Evolutionary conservation across 2,888 invertebrate species (phyloP).

Genomic region (Pimpla rufipes): DNA sequence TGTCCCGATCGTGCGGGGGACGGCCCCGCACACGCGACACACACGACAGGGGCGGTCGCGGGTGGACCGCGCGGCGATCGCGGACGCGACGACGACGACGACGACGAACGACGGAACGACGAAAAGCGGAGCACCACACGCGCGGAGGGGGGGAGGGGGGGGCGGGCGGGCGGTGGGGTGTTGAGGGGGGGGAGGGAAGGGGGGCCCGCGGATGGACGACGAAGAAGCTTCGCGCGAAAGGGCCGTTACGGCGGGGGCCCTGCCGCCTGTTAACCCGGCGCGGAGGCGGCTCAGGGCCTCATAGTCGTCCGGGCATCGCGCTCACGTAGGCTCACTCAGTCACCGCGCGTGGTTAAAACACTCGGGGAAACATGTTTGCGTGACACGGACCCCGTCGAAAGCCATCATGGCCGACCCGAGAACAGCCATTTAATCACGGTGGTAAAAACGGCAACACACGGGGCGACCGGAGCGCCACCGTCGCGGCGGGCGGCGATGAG

Average conservation of each 20-base stretch:
- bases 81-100: conserved; percentile 46
- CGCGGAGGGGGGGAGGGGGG: conserved; percentile 39
- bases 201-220: conserved; percentile 38
- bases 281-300: conserved; percentile 83
- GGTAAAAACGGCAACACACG: conserved; percentile 44
- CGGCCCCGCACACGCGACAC: not conserved
- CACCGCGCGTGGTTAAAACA: conserved; percentile 83
- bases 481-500: not conserved
- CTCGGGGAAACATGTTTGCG: conserved; percentile 84
- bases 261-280: conserved; percentile 83
- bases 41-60: conserved; percentile 52
- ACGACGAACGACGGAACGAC: conserved; percentile 44
- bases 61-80: conserved; percentile 36
- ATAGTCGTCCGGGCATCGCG: conserved; percentile 83
- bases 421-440: conserved; percentile 82
- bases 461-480: conserved; percentile 25
- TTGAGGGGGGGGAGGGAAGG: not conserved
- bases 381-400: conserved; percentile 84
- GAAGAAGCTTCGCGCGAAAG: conserved; percentile 62
- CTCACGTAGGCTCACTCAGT: conserved; percentile 83
- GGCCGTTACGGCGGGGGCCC: conserved; percentile 80
- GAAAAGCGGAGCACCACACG: conserved; percentile 44
- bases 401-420: conserved; percentile 85
- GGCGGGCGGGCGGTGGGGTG: no score
- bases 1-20: no score